These are phyloP conservation scores for Prunella fulvescens DNA, from an alignment of 2,113 vertebrate genomes.

Conservation along the genomic window DNA sequence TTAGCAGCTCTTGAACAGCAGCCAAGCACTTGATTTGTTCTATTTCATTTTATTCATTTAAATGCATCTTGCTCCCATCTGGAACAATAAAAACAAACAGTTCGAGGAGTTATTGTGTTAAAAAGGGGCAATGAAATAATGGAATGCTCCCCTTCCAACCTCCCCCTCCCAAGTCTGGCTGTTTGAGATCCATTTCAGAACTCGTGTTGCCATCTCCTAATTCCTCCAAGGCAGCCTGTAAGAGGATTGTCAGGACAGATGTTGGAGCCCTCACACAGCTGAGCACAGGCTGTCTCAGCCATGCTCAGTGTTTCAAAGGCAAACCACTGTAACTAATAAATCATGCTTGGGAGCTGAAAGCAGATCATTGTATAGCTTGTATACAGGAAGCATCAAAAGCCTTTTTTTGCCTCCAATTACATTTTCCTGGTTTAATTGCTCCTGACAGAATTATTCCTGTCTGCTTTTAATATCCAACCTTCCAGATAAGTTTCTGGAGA, in stretches of 20 bases:
- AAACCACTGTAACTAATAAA: conserved; percentile 60
- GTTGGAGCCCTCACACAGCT: conserved; percentile 49
- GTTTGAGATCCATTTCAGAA: conserved; percentile 52
- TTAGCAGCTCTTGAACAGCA: conserved; percentile 47
- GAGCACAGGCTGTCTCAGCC: conserved; percentile 8
- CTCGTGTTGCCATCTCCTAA: conserved; percentile 33
- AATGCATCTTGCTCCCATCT: conserved; percentile 35
- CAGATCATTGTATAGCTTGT: conserved; percentile 17
- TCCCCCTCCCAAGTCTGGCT: not conserved
- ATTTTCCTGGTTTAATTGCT: not conserved
- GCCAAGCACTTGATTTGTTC: conserved; percentile 48
- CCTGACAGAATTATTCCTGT: not conserved
- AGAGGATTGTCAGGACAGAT: conserved; percentile 70
- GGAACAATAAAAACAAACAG: conserved; percentile 49
- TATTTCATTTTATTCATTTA: conserved; percentile 37
- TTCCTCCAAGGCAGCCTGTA: conserved; percentile 40
- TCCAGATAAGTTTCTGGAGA: not conserved
- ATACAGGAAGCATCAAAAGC: conserved; percentile 2
- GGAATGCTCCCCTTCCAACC: not conserved
- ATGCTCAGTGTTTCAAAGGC: conserved; percentile 32
- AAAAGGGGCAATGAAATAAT: conserved; percentile 38
- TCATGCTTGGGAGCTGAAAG: conserved; percentile 21
- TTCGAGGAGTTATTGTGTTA: conserved; percentile 30
- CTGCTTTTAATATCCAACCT: not conserved
- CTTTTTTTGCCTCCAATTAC: not conserved